Evolutionary conservation across 2,888 invertebrate genomes (phyloP).

Genomic region (Meiosimyza platycephala): DNA sequence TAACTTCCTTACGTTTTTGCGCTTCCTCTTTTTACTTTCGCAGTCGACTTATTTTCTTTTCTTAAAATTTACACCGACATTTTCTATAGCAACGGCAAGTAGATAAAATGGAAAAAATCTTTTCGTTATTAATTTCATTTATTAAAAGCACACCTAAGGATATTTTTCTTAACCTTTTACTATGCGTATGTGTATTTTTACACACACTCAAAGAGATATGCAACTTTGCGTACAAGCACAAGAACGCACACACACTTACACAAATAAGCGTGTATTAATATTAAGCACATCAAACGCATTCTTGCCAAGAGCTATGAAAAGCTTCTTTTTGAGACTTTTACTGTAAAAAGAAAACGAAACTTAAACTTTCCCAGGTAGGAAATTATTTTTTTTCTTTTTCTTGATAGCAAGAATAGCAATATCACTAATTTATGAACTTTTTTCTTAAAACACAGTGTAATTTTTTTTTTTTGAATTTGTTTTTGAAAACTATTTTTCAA

Average conservation of each 20-base stretch:
- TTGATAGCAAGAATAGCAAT: too few relatives aligned
- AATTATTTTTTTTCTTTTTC: background rate
- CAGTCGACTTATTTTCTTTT: too few relatives aligned
- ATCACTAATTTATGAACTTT: too few relatives aligned
- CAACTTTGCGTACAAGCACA: background rate
- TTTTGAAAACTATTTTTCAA: too few relatives aligned
- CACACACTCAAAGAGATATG: background rate
- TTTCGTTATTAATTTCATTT: constrained; percentile 61
- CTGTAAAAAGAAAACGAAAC: background rate
- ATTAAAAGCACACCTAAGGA: constrained; percentile 54
- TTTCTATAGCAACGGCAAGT: too few relatives aligned
- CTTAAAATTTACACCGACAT: too few relatives aligned
- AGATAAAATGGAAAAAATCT: too few relatives aligned
- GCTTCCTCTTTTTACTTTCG: too few relatives aligned
- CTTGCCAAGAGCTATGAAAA: constrained; percentile 20
- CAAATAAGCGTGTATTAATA: background rate
- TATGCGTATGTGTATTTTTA: constrained; percentile 14
- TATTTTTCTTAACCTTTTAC: constrained; percentile 45
- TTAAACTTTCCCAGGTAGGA: background rate
- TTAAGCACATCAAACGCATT: constrained; percentile 34
- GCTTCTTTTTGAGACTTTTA: constrained; percentile 9
- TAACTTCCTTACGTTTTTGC: too few relatives aligned
- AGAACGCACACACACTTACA: constrained; percentile 6
- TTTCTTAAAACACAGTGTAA: too few relatives aligned
- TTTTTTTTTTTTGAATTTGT: too few relatives aligned